phyloP scores from a whole-genome alignment of 2,888 invertebrate species.

The Caenorhabditis parvicauda region DNA sequence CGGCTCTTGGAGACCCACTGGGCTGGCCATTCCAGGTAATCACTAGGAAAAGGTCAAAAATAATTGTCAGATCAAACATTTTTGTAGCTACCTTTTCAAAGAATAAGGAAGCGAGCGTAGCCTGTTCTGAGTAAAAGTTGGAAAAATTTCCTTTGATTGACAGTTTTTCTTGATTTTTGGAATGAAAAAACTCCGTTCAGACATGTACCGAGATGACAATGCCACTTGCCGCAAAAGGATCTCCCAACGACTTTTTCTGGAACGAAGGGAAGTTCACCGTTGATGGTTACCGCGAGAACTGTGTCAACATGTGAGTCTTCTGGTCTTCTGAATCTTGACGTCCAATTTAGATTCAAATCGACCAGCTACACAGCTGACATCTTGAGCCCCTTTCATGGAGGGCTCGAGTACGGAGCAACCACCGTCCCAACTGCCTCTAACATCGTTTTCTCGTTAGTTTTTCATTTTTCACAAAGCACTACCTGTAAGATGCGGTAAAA shows the following conservation, averaged over 20 bases:
- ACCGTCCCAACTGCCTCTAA: slow-evolving; percentile 70
- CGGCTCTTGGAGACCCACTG: slow-evolving; percentile 47
- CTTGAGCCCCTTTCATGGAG: slow-evolving; percentile 67
- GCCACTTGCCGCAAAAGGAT: slow-evolving; percentile 81
- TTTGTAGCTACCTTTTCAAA: too few relatives aligned
- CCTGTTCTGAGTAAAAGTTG: too few relatives aligned
- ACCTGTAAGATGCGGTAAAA: too few relatives aligned
- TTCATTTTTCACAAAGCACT: background rate
- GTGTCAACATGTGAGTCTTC: slow-evolving; percentile 70
- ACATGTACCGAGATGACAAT: slow-evolving; percentile 94
- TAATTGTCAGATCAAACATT: too few relatives aligned
- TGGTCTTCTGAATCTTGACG: background rate
- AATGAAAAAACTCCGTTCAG: too few relatives aligned
- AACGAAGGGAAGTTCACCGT: slow-evolving; percentile 49
- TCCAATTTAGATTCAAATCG: slow-evolving; percentile 24
- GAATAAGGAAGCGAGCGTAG: too few relatives aligned
- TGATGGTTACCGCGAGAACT: slow-evolving; percentile 66
- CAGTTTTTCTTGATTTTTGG: too few relatives aligned
- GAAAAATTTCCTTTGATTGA: background rate
- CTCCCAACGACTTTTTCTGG: slow-evolving; percentile 58
- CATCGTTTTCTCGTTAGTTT: slow-evolving; percentile 68
- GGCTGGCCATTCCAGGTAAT: slow-evolving; percentile 60
- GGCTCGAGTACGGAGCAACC: slow-evolving; percentile 73
- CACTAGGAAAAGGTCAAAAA: background rate
- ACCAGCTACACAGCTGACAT: slow-evolving; percentile 67